Base-by-base conservation (phyloP, 2,113 vertebrate species). In the Oreamnos americanus region DNA sequence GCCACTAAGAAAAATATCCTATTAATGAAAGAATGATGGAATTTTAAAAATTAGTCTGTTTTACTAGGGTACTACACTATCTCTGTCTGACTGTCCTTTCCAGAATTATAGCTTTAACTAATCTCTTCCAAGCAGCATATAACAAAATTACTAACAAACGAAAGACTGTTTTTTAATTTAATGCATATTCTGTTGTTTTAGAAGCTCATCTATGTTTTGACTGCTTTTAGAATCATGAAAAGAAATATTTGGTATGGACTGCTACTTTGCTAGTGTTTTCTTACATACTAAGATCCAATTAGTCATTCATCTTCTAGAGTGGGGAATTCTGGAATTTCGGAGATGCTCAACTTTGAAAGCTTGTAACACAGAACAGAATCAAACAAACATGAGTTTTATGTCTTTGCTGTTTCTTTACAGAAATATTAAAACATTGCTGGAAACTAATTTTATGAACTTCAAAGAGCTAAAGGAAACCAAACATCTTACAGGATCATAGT, bases 231-330 rank as follows among this genome's bases (percentile, higher is more conserved):
- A 97, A 97, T 97, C 98, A 87, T 93, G 96, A 98, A 98, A 97
- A 62, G 87, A 91, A 98, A 87, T 90, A 98, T 85, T 97, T 28
- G 1, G 81, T 96, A 91, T 96, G 76, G 36, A 95, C 39, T 13
- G 19, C 39, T 96, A 49, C 98, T 96, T 91, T 98, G 86, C 53
- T 94, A 97, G 90, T 84, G 86, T 96, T 98, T 98, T 86, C 82
- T 98, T 98, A 90, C 76, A 71, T 98, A 98, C 96, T 96, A 90
- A 96, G 85, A 96, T 98, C 74, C 83, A 98, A 96, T 98, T 99
- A 98, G 97, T 88, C 79, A 95, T 94, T 84, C 88, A 92, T 96
- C 95, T 97, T 98, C 92, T 87, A 83, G 47, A 94, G 58, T 90
- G 96, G 85, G 78, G 96, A 98, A 93, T 96, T 98, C 97, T 87